Base-by-base conservation (phyloP, 2,888 invertebrate genomes). In the Philereme transversata region DNA sequence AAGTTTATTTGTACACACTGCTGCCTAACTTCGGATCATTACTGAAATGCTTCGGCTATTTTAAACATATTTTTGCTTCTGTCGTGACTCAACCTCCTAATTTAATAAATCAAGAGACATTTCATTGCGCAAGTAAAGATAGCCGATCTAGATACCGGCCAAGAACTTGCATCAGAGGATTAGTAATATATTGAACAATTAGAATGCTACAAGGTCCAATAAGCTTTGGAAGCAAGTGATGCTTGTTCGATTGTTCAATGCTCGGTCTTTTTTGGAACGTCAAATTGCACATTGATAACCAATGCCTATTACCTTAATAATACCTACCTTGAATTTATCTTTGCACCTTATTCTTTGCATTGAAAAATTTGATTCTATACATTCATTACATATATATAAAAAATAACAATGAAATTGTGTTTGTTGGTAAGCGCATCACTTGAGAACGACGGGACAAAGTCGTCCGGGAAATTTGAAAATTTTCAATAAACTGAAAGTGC, bases 141-240 rank as follows among this genome's bases (percentile, higher is more conserved):
- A 55, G 60, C 60, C 48, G 35, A 59, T 59, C 57, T 64, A 53
- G 60, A 66, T 64, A 57, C 36, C 10, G 51, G n/a, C 45, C 33
- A 54, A 44, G 22, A 57, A 50, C 47, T 63, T 65, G 54, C 64
- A 40, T 62, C 55, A 68, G 53, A 63, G 59, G 67, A 69, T 65
- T 65, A 68, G 58, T 60, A 55, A 65, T n/a, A n/a, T n/a, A n/a
- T 57, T 57, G 62, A 59, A 60, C 63, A 71, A 69, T 67, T 68
- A 69, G 60, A 68, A 65, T 59, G 66, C 45, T 50, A 33, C 67
- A 71, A 71, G 72, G 74, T 66, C 61, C 51, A 53, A 57, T 43
- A 47, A 58, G 22, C 22, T 62, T 60, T 35, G 44, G 49, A 57
- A 46, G 45, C 57, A 48, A 61, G 59, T 57, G 57, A 61, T 62